Conservation (phyloP, 2,797 vertebrate genomes). For the Sebastolobus altivelis region DNA sequence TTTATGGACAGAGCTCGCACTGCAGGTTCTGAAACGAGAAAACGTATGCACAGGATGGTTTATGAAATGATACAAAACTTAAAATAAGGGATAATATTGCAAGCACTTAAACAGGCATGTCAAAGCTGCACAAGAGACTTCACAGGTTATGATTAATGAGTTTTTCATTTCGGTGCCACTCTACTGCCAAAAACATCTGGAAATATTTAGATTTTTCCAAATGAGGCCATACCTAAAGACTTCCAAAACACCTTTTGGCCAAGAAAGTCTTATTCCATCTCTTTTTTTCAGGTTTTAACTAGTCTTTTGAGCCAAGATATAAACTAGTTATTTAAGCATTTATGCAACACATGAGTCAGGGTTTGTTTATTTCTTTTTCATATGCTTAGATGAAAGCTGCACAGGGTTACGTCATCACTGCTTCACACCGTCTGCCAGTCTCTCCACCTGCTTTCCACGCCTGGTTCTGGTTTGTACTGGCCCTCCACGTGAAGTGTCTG, state of each 20-base stretch:
- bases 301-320: conserved; percentile 8
- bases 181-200: conserved; percentile 19
- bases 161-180: neutral
- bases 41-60: neutral
- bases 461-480: conserved; percentile 36
- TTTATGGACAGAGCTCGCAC: neutral
- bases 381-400: conserved; percentile 30
- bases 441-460: conserved; percentile 61
- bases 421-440: conserved; percentile 30
- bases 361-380: conserved; percentile 40
- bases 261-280: conserved; percentile 6
- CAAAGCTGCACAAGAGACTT: neutral
- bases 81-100: neutral
- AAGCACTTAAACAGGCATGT: neutral
- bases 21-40: neutral
- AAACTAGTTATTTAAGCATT: conserved; percentile 29
- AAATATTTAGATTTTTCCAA: conserved; percentile 14
- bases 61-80: neutral
- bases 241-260: conserved; percentile 13
- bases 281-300: neutral
- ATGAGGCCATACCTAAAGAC: neutral
- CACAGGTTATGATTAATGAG: neutral
- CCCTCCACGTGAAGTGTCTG: conserved; percentile 31
- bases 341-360: conserved; percentile 47
- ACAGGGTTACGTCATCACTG: conserved; percentile 44